phyloP scores from a whole-genome alignment of 1,140 invertebrate species.

The Macrocentrus cingulum region DNA sequence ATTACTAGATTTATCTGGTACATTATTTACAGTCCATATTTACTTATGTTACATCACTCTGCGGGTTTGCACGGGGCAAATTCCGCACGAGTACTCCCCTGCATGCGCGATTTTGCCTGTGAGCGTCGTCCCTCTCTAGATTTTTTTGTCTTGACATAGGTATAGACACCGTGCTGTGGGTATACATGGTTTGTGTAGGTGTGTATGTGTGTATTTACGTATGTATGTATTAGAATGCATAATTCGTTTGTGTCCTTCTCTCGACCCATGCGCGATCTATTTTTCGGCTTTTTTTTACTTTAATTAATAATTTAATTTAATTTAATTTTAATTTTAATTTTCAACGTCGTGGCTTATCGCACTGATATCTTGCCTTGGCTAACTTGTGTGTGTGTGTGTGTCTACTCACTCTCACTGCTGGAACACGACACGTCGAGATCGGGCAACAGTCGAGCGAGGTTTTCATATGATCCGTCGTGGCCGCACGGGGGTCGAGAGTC shows the following conservation, averaged over 20 bases:
- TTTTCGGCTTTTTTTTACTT: background rate
- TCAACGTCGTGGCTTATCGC: background rate
- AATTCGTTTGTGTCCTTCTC: constrained; percentile 11
- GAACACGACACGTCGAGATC: constrained; percentile 3
- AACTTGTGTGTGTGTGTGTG: background rate
- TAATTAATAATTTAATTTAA: no score
- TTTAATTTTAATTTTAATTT: no score
- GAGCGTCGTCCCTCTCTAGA: constrained; percentile 25
- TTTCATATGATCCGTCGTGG: no score
- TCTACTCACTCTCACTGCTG: constrained; percentile 17
- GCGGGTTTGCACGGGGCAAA: constrained; percentile 48
- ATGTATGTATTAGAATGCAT: constrained; percentile 27
- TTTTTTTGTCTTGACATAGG: no score
- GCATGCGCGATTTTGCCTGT: constrained; percentile 34
- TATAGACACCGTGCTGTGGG: no score
- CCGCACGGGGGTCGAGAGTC: no score
- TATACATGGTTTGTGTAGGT: no score
- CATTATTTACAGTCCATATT: constrained; percentile 61
- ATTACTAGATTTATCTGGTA: constrained; percentile 57
- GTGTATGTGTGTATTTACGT: constrained; percentile 31
- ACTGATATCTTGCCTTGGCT: background rate
- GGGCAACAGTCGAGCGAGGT: background rate
- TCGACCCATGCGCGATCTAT: background rate
- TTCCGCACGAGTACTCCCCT: constrained; percentile 44
- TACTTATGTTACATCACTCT: constrained; percentile 60